These are phyloP conservation scores for Nibea albiflora DNA, from an alignment of 2,113 vertebrate species.

Conservation along the genomic window DNA sequence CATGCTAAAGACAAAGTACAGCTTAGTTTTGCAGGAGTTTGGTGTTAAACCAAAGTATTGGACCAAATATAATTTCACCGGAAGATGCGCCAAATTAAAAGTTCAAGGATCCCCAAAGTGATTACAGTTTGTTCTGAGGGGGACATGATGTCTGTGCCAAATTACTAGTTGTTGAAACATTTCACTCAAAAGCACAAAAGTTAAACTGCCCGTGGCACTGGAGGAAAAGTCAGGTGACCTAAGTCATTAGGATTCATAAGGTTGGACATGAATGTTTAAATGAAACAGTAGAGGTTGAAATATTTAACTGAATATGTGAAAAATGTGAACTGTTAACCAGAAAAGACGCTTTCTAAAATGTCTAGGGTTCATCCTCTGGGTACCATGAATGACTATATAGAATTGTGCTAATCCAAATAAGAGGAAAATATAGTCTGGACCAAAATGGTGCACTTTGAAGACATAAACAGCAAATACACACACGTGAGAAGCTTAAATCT, in stretches of 20 bases:
- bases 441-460: too few relatives aligned
- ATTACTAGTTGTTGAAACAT: neutral
- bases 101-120: too few relatives aligned
- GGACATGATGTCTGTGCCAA: neutral
- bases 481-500: neutral
- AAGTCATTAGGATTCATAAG: neutral
- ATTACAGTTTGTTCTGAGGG: neutral
- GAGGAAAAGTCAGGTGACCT: neutral
- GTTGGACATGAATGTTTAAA: neutral
- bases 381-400: neutral
- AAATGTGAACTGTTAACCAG: neutral
- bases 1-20: neutral
- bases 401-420: neutral
- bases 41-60: too few relatives aligned
- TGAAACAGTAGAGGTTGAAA: neutral
- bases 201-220: neutral
- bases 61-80: too few relatives aligned
- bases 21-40: neutral
- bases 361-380: neutral
- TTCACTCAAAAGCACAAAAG: neutral
- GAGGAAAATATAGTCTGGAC: too few relatives aligned
- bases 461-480: too few relatives aligned
- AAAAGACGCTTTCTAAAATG: neutral
- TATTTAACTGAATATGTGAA: neutral
- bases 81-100: too few relatives aligned